Conservation (phyloP, 2,888 invertebrate species). For the Rhagophthalmus giganteus region DNA sequence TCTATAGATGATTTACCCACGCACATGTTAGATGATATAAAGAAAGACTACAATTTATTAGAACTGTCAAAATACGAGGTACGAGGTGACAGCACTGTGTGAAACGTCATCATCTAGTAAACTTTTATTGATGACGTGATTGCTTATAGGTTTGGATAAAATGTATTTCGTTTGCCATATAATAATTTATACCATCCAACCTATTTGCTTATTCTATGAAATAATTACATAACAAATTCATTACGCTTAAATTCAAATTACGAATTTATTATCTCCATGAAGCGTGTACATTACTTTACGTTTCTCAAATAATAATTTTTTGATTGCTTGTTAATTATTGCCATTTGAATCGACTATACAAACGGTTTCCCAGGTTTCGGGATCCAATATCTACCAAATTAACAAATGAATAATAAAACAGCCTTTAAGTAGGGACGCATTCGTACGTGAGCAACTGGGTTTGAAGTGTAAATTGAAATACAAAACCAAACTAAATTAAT, state of each 20-base stretch:
- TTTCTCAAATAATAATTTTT: not conserved
- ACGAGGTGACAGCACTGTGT: not conserved
- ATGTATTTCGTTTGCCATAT: not conserved
- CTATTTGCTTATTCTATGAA: too few species aligned
- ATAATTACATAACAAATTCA: too few species aligned
- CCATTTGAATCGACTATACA: conserved; percentile 3
- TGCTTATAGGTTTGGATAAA: not conserved
- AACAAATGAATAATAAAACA: conserved; percentile 7
- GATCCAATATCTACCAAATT: not conserved
- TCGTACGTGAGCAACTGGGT: not conserved
- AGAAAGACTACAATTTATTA: not conserved
- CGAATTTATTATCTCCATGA: not conserved
- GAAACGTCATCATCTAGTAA: not conserved
- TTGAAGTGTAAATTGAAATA: conserved; percentile 11
- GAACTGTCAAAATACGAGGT: not conserved
- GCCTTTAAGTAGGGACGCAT: conserved; percentile 1
- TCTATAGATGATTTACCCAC: too few species aligned
- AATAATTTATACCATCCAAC: too few species aligned
- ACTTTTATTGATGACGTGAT: too few species aligned
- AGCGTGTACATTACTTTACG: not conserved
- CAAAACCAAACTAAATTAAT: conserved; percentile 9
- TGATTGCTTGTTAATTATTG: not conserved
- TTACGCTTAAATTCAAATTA: too few species aligned
- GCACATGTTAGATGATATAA: too few species aligned
- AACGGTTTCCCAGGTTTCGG: not conserved